phyloP scores from a whole-genome alignment of 2,797 vertebrate species.

The Lepidocolaptes lacrymiger region DNA sequence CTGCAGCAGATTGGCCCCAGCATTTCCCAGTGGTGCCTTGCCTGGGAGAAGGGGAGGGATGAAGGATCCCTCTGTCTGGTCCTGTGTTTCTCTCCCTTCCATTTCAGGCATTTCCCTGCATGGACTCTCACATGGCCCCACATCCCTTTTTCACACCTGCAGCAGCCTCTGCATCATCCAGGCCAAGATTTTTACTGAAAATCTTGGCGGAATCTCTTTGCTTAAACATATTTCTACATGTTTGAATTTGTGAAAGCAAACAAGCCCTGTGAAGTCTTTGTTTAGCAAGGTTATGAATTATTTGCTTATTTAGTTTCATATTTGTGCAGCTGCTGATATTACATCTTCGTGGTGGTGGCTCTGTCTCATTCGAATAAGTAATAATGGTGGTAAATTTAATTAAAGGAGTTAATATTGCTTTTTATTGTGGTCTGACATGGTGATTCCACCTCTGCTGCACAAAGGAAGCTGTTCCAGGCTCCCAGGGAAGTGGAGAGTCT shows the following conservation, averaged over 20 bases:
- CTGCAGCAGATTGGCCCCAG: background rate
- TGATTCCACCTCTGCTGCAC: background rate
- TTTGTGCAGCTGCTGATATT: background rate
- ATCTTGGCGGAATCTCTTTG: background rate
- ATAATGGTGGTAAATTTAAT: background rate
- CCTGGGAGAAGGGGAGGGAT: background rate
- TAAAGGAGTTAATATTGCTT: background rate
- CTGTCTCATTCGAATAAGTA: background rate
- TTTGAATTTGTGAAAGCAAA: background rate
- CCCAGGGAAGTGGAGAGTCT: background rate
- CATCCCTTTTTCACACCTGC: background rate
- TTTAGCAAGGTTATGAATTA: background rate
- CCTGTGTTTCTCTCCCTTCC: background rate
- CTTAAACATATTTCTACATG: background rate
- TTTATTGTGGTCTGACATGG: rapidly evolving
- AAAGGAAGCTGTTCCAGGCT: background rate
- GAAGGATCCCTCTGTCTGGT: background rate
- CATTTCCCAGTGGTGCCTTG: background rate
- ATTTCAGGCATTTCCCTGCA: rapidly evolving
- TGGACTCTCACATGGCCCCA: rapidly evolving
- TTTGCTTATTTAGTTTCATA: background rate
- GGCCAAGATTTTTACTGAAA: background rate
- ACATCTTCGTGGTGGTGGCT: rapidly evolving
- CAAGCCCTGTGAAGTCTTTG: background rate
- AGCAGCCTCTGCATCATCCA: background rate